Evolutionary conservation across 1,140 invertebrate species (phyloP).

Genomic region (Drosophila pruinosa): DNA sequence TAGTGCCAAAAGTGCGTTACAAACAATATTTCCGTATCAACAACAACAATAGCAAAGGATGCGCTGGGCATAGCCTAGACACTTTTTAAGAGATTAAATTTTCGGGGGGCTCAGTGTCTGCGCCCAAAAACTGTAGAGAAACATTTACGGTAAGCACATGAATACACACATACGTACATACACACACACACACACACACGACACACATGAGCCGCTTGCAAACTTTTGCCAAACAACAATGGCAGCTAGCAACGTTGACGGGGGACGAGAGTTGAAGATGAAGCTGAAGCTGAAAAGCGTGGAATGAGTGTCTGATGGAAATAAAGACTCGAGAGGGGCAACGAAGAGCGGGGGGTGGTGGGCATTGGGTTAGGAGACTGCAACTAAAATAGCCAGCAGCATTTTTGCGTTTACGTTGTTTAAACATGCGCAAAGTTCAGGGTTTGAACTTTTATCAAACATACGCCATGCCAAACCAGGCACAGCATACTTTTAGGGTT

Average conservation of each 20-base stretch:
- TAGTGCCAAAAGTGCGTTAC: constrained; percentile 78
- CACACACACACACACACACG: constrained; percentile 23
- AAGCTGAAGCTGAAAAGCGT: background rate
- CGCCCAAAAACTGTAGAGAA: constrained; percentile 56
- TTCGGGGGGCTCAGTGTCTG: constrained; percentile 47
- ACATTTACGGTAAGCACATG: constrained; percentile 60
- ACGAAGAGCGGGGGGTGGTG: background rate
- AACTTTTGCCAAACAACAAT: constrained; percentile 71
- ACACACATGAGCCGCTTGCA: constrained; percentile 49
- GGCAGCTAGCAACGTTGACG: constrained; percentile 1
- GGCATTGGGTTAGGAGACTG: constrained; percentile 29
- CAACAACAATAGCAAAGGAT: constrained; percentile 51
- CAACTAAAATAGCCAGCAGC: constrained; percentile 81
- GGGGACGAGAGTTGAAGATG: background rate
- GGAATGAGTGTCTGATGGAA: background rate
- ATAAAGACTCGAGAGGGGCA: background rate
- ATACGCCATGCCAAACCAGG: constrained; percentile 58
- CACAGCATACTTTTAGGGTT: constrained; percentile 54
- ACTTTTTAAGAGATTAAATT: constrained; percentile 81
- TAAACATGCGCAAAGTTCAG: constrained; percentile 82
- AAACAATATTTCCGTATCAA: constrained; percentile 78
- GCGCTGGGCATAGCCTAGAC: constrained; percentile 67
- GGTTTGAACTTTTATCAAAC: constrained; percentile 80
- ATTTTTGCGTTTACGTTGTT: constrained; percentile 82
- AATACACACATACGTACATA: constrained; percentile 26